Percentiles rank a stretch among this genome's conserved stretches.
Conservation (phyloP, 2,888 invertebrate genomes). For the Brachylomia viminalis region DNA sequence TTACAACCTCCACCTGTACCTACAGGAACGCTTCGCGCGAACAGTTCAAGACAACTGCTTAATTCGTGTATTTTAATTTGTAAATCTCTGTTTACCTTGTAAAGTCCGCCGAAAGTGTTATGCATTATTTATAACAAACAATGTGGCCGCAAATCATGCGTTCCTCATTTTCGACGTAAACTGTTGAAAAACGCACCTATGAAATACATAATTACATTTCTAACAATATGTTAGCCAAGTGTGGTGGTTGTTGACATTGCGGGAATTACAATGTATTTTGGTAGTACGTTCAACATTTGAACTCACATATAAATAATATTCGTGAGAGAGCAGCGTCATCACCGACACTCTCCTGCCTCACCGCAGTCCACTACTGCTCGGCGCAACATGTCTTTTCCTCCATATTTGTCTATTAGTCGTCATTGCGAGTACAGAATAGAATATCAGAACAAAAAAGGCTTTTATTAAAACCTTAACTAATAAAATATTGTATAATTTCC, state of each 20-base stretch:
- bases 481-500: slow-evolving; percentile 52
- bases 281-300: too few relatives aligned
- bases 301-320: neutral
- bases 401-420: neutral
- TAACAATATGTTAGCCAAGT: neutral
- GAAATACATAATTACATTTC: neutral
- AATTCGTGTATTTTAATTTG: too few relatives aligned
- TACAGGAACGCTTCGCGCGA: too few relatives aligned
- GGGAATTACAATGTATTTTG: neutral
- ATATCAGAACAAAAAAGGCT: neutral
- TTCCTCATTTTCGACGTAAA: neutral
- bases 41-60: too few relatives aligned
- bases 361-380: rapidly evolving
- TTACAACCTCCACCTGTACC: too few relatives aligned
- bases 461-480: neutral
- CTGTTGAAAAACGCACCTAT: neutral
- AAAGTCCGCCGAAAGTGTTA: too few relatives aligned
- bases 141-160: too few relatives aligned
- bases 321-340: neutral
- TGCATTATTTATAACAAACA: too few relatives aligned
- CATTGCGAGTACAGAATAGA: neutral
- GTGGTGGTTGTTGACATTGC: neutral
- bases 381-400: neutral
- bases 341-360: too few relatives aligned
- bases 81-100: too few relatives aligned